Evolutionary conservation across 2,888 invertebrate genomes (phyloP), one percentile per base, ranked within the genome.

Genomic region (Glomeris marginata): DNA sequence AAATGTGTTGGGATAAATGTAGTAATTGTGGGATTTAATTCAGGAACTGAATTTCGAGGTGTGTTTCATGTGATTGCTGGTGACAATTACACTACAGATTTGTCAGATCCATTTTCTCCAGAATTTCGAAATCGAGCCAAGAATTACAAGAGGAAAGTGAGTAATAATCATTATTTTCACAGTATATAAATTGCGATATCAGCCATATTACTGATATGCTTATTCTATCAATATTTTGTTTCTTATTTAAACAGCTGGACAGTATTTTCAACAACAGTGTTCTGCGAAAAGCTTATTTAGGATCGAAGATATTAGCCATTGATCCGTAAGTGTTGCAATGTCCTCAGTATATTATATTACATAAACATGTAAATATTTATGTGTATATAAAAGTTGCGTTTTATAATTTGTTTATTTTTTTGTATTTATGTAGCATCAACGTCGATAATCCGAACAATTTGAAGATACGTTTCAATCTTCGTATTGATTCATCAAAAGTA

Each of bases 1-100:
- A n/a, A n/a, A n/a, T n/a, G n/a, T 8, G 8, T 5, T 8, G 3
- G 28, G 28, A 28, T 3, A 8, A 28, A 28, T 5, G 28, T 5
- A 28, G 8, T 28, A 28, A 5, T 28, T 28, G 28, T 8, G n/a
- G n/a, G 28, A 28, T 28, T 28, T n/a, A n/a, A n/a, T 28, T 21
- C 80, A 61, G 84, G 85, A 64, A 80, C 84, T 66, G 76, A 84
- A 51, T 90, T 85, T 69, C 75, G 85, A 54, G 88, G 82, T 38
- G 81, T 80, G 52, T 84, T 90, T 66, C 75, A 78, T 58, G 78
- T 86, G 53, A 70, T 71, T 46, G 72, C 74, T 52, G 78, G 80
- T 11, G 81, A 85, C 60, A 75, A 72, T n/a, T 81, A 81, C 74
- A 72, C 74, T 41, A 67, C 74, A 58, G 77, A 77, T 55, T 69